Evolutionary conservation across 2,888 invertebrate genomes (phyloP).

Genomic region (Nipponacmea schrenckii): DNA sequence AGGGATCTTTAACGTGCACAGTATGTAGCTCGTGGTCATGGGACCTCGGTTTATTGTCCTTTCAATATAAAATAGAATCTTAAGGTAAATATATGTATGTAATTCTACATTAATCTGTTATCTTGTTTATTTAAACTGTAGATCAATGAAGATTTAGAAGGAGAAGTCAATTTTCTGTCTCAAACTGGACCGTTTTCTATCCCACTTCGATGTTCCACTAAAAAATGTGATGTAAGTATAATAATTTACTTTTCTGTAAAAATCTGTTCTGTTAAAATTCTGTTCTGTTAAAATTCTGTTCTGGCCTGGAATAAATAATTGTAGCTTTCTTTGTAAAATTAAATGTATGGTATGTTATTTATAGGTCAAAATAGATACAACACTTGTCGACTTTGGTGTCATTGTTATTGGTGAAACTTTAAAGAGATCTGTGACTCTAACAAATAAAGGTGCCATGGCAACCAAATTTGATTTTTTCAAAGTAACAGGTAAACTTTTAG

Average conservation of each 20-base stretch:
- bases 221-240: conserved; percentile 67
- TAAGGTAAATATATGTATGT: too few relatives aligned
- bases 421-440: conserved; percentile 58
- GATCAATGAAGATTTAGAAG: conserved; percentile 67
- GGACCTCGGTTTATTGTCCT: too few relatives aligned
- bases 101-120: too few relatives aligned
- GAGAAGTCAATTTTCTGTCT: conserved; percentile 65
- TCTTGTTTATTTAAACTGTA: conserved; percentile 34
- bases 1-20: too few relatives aligned
- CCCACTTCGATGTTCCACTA: conserved; percentile 65
- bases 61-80: too few relatives aligned
- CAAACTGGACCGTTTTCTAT: conserved; percentile 67
- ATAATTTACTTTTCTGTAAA: not conserved
- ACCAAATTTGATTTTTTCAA: conserved; percentile 65
- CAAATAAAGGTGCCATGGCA: conserved; percentile 65
- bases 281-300: too few relatives aligned
- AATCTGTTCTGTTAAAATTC: too few relatives aligned
- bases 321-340: too few relatives aligned
- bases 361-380: conserved; percentile 62
- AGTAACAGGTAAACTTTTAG: conserved; percentile 42
- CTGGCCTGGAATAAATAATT: too few relatives aligned
- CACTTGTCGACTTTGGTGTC: conserved; percentile 63
- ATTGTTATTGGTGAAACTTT: conserved; percentile 67
- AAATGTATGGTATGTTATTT: conserved; percentile 11
- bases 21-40: too few relatives aligned